Conservation (phyloP, 2,113 vertebrate genomes). For the Aptenodytes forsteri region DNA sequence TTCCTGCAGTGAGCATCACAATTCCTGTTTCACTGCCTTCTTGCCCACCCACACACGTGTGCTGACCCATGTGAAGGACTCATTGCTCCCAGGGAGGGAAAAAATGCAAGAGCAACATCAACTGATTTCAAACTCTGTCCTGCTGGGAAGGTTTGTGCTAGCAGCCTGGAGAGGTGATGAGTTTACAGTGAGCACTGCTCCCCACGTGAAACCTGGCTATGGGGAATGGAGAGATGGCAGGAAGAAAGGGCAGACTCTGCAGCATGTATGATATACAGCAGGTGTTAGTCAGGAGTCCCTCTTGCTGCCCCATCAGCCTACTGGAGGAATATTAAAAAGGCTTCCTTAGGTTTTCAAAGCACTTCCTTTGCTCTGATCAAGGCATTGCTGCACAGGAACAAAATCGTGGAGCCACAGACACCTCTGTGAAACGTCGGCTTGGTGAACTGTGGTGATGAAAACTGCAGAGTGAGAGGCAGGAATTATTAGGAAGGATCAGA, state of each 20-base stretch:
- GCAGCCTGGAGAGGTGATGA: neutral
- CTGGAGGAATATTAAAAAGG: neutral
- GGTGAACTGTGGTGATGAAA: neutral
- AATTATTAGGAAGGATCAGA: neutral
- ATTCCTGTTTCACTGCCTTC: neutral
- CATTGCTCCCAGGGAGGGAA: neutral
- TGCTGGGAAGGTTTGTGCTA: neutral
- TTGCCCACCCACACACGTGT: fast-evolving
- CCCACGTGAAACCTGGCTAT: neutral
- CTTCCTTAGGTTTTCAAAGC: neutral
- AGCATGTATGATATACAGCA: neutral
- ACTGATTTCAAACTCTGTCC: neutral
- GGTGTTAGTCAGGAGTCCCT: neutral
- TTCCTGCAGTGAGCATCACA: neutral
- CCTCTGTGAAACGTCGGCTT: neutral
- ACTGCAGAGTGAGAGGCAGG: neutral
- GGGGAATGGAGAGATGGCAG: neutral
- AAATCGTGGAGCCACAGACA: neutral
- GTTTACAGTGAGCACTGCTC: neutral
- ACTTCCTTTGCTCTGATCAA: neutral
- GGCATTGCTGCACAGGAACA: neutral
- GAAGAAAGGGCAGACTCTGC: neutral
- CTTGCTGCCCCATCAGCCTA: neutral
- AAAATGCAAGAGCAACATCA: neutral
- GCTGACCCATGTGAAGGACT: neutral